A percentile compares a stretch with the other conserved stretches of the same genome.
Conservation (phyloP, 1,140 invertebrate species). For the Pygmarrhopalites habei region DNA sequence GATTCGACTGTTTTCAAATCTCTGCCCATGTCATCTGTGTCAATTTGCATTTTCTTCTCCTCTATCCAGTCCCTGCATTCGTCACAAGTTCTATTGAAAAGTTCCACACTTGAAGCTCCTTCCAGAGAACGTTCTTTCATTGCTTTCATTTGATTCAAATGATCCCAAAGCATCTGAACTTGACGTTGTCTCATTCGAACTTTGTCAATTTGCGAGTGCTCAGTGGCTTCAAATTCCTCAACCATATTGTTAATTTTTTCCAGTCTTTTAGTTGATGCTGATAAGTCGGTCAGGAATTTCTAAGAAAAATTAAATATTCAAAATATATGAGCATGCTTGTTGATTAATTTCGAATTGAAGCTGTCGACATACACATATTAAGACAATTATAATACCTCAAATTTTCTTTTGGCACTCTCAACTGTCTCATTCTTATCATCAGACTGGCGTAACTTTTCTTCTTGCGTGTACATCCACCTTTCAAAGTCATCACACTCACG, state of each 20-base stretch:
- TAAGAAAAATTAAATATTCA: conserved; percentile 46
- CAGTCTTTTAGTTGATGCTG: conserved; percentile 80
- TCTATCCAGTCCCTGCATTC: conserved; percentile 90
- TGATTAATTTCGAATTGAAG: not conserved
- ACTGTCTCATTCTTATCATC: conserved; percentile 82
- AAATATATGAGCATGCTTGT: too few relatives aligned
- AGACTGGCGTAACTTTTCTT: conserved; percentile 75
- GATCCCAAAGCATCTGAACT: conserved; percentile 80
- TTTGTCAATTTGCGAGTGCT: conserved; percentile 81
- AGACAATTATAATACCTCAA: conserved; percentile 65
- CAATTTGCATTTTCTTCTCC: conserved; percentile 78
- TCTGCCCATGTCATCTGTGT: conserved; percentile 66
- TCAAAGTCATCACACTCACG: conserved; percentile 97
- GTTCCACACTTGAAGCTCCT: conserved; percentile 80
- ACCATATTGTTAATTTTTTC: conserved; percentile 83
- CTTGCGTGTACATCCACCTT: conserved; percentile 91
- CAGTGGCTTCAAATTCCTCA: conserved; percentile 71
- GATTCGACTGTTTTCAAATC: conserved; percentile 87
- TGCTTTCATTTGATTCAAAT: conserved; percentile 76
- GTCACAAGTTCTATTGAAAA: conserved; percentile 88
- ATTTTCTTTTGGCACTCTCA: conserved; percentile 89
- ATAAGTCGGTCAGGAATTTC: conserved; percentile 91
- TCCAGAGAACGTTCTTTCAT: conserved; percentile 86
- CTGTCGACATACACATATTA: not conserved
- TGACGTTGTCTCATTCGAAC: conserved; percentile 73